A percentile compares a stretch with the other conserved stretches of the same genome.
phyloP scores from a whole-genome alignment of 2,888 invertebrate species.

The Dorcus hopei region DNA sequence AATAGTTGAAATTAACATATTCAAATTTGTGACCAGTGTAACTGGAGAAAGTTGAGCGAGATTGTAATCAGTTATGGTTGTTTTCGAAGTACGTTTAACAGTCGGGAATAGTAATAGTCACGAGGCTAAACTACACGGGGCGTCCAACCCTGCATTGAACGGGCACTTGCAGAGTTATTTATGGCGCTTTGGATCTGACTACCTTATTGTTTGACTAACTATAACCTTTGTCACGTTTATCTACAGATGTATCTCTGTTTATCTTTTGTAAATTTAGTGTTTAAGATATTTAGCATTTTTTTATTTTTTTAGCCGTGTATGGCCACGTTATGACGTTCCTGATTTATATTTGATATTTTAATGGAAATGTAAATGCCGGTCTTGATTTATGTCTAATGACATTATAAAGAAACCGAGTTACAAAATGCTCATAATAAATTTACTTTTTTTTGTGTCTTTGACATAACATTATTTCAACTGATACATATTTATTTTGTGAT shows the following conservation, averaged over 20 bases:
- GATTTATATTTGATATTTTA: conserved; percentile 25
- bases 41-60: conserved; percentile 39
- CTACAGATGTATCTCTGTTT: conserved; percentile 48
- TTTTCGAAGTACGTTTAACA: conserved; percentile 36
- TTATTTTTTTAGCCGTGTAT: conserved; percentile 17
- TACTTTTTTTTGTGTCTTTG: background rate
- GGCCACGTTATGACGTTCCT: conserved; percentile 21
- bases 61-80: conserved; percentile 44
- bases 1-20: conserved; percentile 44
- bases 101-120: conserved; percentile 32
- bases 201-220: conserved; percentile 51
- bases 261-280: conserved; percentile 50
- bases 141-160: conserved; percentile 34
- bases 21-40: conserved; percentile 35
- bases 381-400: conserved; percentile 20
- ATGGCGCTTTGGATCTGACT: conserved; percentile 46
- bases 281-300: conserved; percentile 46
- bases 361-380: conserved; percentile 29
- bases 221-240: conserved; percentile 50
- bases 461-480: too few relatives aligned
- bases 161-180: conserved; percentile 47
- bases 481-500: too few relatives aligned
- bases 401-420: background rate
- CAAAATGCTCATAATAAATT: background rate
- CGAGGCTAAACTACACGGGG: conserved; percentile 36